Conservation (phyloP, 2,888 invertebrate species). For the Limnephilus auricula region DNA sequence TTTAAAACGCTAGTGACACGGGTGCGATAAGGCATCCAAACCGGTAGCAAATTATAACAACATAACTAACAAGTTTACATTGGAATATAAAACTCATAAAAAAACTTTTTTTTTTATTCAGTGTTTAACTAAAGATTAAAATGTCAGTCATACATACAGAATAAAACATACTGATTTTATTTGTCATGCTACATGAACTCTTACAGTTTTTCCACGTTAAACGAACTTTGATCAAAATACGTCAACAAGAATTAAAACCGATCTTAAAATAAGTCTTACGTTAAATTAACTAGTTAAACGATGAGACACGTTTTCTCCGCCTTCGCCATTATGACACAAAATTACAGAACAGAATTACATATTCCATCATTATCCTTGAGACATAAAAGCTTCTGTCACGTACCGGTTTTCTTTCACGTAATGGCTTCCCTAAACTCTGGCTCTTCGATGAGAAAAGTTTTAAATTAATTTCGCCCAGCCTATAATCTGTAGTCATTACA, state of each 20-base stretch:
- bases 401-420: conserved; percentile 37
- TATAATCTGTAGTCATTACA: conserved; percentile 40
- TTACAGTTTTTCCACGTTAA: too few relatives aligned
- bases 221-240: too few relatives aligned
- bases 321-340: not conserved
- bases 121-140: too few relatives aligned
- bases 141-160: too few relatives aligned
- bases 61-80: too few relatives aligned
- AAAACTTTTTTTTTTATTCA: too few relatives aligned
- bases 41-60: too few relatives aligned
- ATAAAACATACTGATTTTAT: too few relatives aligned
- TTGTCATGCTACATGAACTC: too few relatives aligned
- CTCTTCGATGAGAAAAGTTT: conserved; percentile 46
- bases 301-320: not conserved
- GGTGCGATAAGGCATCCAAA: too few relatives aligned
- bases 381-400: conserved; percentile 33
- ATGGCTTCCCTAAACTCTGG: conserved; percentile 36
- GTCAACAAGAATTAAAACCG: not conserved
- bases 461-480: conserved; percentile 43
- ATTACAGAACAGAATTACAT: conserved; percentile 31
- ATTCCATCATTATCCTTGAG: conserved; percentile 30
- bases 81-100: too few relatives aligned
- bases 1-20: too few relatives aligned
- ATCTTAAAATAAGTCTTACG: not conserved
- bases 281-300: not conserved